Percentiles rank a stretch among this genome's conserved stretches.
phyloP scores from a whole-genome alignment of 1,140 invertebrate genomes.

The Apolygus lucorum region DNA sequence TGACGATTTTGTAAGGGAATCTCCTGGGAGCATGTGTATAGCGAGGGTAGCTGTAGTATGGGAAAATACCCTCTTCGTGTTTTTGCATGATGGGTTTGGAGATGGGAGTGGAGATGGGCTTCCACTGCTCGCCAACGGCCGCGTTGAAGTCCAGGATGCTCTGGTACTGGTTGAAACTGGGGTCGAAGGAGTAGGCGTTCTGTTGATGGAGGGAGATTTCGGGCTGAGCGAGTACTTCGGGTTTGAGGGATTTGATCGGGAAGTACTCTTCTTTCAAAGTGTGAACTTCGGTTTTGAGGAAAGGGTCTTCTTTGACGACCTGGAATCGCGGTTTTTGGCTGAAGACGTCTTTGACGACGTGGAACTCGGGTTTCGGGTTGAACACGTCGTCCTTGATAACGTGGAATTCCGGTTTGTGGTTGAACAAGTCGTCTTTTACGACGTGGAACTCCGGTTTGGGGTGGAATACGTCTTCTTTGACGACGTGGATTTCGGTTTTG shows the following conservation, averaged over 20 bases:
- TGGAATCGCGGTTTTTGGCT: no score
- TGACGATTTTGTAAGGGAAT: no score
- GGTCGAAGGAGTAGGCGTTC: background rate
- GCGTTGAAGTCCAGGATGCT: background rate
- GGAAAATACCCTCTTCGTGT: conserved; percentile 14
- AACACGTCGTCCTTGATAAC: background rate
- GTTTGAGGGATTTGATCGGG: background rate
- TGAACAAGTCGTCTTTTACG: background rate
- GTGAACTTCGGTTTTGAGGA: background rate
- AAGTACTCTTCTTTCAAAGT: background rate
- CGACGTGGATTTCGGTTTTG: background rate
- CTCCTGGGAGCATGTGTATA: no score
- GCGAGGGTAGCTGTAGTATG: no score
- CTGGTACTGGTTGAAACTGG: background rate
- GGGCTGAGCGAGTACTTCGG: background rate
- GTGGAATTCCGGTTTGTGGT: no score
- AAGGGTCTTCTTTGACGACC: background rate
- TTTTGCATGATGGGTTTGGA: conserved; percentile 11
- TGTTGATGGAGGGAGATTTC: background rate
- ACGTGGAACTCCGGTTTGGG: background rate
- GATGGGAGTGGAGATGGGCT: conserved; percentile 1
- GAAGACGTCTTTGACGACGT: no score
- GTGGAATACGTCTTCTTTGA: background rate
- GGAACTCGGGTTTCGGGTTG: background rate
- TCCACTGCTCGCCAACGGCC: background rate